These are phyloP conservation scores for Neelides folsomi DNA, from an alignment of 2,888 invertebrate genomes.

Conservation along the genomic window DNA sequence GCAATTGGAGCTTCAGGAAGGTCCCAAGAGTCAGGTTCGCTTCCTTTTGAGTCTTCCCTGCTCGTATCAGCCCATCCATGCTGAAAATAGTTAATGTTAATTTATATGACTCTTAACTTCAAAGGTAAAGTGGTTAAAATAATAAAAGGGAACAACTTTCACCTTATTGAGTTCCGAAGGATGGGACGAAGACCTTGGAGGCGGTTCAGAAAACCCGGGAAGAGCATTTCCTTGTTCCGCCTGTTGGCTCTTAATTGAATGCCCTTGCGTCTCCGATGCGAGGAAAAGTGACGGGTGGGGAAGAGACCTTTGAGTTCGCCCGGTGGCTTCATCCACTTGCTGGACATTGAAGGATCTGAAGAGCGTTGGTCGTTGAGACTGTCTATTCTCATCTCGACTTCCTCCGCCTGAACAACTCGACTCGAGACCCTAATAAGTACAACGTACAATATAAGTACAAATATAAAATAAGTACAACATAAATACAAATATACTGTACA, in stretches of 20 bases:
- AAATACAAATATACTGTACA: too few species aligned
- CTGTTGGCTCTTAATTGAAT: neutral
- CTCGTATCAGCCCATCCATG: conserved; percentile 28
- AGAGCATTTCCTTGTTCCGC: neutral
- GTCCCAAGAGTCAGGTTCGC: conserved; percentile 34
- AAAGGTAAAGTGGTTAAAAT: too few species aligned
- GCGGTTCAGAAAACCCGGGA: conserved; percentile 10
- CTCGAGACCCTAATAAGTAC: too few species aligned
- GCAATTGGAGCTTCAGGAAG: conserved; percentile 47
- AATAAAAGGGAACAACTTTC: too few species aligned
- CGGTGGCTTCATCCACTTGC: too few species aligned
- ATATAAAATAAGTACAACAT: too few species aligned
- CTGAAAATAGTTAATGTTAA: conserved; percentile 3
- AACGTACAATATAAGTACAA: too few species aligned
- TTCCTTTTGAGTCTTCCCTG: conserved; percentile 32
- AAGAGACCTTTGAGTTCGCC: too few species aligned
- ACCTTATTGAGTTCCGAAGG: conserved; percentile 30
- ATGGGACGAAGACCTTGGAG: conserved; percentile 27
- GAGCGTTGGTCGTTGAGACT: neutral
- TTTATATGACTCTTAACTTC: too few species aligned
- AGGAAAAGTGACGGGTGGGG: neutral
- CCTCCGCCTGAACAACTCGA: too few species aligned
- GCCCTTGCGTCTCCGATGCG: too few species aligned
- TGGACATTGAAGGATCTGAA: conserved; percentile 1
- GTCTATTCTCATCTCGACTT: neutral